A percentile compares a stretch with the other conserved stretches of the same genome.
These are phyloP conservation scores for Ladona fulva DNA, from an alignment of 1,140 invertebrate species.

Conservation along the genomic window DNA sequence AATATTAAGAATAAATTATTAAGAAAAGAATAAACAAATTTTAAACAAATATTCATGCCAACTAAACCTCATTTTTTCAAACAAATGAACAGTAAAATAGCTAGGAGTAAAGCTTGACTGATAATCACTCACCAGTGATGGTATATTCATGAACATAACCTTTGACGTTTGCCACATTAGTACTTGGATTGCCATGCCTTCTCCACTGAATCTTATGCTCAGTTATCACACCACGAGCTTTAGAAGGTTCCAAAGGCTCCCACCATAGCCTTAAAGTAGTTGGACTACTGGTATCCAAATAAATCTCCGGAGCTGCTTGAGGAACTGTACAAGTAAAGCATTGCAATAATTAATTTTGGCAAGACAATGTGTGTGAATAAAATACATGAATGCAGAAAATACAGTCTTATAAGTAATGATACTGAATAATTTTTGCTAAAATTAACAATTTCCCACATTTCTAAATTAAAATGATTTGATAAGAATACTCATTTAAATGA, in stretches of 20 bases:
- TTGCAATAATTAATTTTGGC: neutral
- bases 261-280: constrained; percentile 49
- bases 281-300: constrained; percentile 39
- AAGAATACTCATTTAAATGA: too few species aligned
- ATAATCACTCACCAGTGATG: constrained; percentile 39
- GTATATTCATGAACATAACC: constrained; percentile 37
- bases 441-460: too few species aligned
- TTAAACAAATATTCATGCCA: too few species aligned
- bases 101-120: too few species aligned
- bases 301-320: constrained; percentile 40
- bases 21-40: neutral
- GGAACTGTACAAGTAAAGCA: constrained; percentile 16
- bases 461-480: too few species aligned
- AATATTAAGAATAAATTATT: constrained; percentile 13
- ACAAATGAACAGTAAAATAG: too few species aligned
- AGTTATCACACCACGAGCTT: constrained; percentile 47
- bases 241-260: constrained; percentile 43
- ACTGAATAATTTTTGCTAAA: too few species aligned
- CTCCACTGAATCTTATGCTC: constrained; percentile 55
- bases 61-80: too few species aligned
- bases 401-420: too few species aligned
- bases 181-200: constrained; percentile 38
- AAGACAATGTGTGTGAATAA: neutral
- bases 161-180: constrained; percentile 37
- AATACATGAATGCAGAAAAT: too few species aligned